Base-by-base conservation (phyloP, 2,113 vertebrate species). In the Accipiter virgatus region DNA sequence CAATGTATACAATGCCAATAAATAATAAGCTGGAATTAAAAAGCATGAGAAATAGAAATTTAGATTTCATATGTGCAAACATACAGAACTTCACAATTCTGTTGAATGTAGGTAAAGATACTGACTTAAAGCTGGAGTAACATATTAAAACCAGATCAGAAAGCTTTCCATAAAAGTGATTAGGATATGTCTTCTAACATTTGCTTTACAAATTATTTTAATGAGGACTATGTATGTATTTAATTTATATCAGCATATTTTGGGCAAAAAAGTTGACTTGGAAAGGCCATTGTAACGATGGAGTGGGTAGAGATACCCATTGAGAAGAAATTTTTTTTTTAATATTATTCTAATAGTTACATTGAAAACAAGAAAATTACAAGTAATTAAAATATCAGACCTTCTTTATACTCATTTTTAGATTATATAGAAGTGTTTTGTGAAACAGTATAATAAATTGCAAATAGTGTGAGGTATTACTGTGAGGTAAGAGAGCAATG, bases 1-100 rank as follows among this genome's bases (percentile, higher is more conserved):
- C n/a, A 63, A 7, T 38, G 26, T 1, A 0, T 65, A 9, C 7
- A 52, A 16, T 79, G 43, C 11, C 2, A 2, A 16, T 74, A 58
- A 82, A 32, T 50, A 73, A 43, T 47, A 77, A 78, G 8, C 11
- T 68, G n/a, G 7, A 88, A n/a, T 50, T 62, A 48, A 48, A 87
- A 80, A 34, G 5, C 31, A 40, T 11, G 8, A 68, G 29, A 80
- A 72, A 48, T 45, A 75, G 27, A 74, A 58, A 36, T 80, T 32
- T n/a, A n/a, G 19, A 3, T 27, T 19, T 63, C 20, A 9, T 75
- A 40, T 75, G 90, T 85, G n/a, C 14, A 84, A 58, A n/a, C 2
- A 3, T 34, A 47, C 20, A 40, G 34, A 74, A 17, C 6, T 56
- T 70, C 16, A n/a, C 29, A 32, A 6, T 86, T 71, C 38, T 63